Conservation (phyloP, 2,113 vertebrate genomes). For the Pangasianodon hypophthalmus region DNA sequence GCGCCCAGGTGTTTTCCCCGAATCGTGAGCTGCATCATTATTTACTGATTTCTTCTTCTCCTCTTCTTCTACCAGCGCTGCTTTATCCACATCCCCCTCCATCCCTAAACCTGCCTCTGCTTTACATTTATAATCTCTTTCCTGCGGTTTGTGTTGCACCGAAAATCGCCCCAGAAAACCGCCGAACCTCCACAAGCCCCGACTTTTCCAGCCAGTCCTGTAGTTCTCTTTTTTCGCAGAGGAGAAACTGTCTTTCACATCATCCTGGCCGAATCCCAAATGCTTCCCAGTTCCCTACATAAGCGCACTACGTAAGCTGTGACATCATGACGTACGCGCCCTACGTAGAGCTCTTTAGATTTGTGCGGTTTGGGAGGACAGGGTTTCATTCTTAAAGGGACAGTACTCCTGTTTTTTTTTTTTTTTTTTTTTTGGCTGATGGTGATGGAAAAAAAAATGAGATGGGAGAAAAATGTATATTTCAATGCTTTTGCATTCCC, state of each 20-base stretch:
- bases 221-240: neutral
- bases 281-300: neutral
- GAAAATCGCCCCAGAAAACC: neutral
- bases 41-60: slow-evolving; percentile 7
- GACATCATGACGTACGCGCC: neutral
- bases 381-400: slow-evolving; percentile 53
- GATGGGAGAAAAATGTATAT: no score
- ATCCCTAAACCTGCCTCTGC: slow-evolving; percentile 54
- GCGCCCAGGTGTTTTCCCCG: neutral
- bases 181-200: neutral
- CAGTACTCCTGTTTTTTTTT: slow-evolving; percentile 34
- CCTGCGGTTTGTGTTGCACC: neutral
- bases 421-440: neutral
- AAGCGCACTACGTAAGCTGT: neutral
- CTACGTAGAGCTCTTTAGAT: neutral
- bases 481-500: no score
- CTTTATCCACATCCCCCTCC: slow-evolving; percentile 75
- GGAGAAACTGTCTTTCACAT: neutral
- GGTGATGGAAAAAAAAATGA: no score
- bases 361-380: neutral
- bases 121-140: neutral
- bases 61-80: neutral
- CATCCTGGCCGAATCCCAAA: neutral
- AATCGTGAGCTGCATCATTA: slow-evolving; percentile 4
- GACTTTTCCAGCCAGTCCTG: neutral